Evolutionary conservation across 2,113 vertebrate genomes (phyloP).

Genomic region (Anolis sagrei): DNA sequence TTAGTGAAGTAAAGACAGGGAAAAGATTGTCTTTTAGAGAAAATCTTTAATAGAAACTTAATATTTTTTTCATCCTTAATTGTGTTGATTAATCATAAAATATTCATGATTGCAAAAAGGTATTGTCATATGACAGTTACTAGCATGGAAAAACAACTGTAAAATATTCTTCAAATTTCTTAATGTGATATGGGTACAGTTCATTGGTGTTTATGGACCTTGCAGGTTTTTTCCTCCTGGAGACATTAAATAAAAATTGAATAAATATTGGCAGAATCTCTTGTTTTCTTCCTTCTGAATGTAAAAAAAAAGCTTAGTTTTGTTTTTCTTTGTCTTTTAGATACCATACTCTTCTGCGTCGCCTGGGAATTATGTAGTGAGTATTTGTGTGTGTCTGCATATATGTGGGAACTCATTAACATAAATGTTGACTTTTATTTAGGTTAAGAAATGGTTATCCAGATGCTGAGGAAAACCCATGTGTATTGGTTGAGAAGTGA

Average conservation of each 20-base stretch:
- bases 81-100: background rate
- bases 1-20: too few relatives aligned
- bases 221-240: background rate
- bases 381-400: constrained; percentile 76
- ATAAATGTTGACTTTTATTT: constrained; percentile 60
- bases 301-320: constrained; percentile 41
- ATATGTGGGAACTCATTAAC: constrained; percentile 65
- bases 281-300: constrained; percentile 29
- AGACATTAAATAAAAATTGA: constrained; percentile 25
- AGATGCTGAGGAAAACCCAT: constrained; percentile 73
- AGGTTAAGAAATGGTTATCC: constrained; percentile 64
- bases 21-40: background rate
- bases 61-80: background rate
- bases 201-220: background rate
- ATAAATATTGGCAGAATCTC: constrained; percentile 25
- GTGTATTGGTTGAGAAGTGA: constrained; percentile 68
- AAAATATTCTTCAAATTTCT: background rate
- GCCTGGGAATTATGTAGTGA: constrained; percentile 97
- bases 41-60: background rate
- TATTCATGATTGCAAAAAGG: background rate
- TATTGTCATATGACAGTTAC: background rate
- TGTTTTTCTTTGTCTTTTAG: constrained; percentile 78
- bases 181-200: background rate
- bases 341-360: constrained; percentile 97
- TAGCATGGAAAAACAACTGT: background rate